These are phyloP conservation scores for Amyelois transitella DNA, from an alignment of 1,140 invertebrate genomes.

Conservation along the genomic window DNA sequence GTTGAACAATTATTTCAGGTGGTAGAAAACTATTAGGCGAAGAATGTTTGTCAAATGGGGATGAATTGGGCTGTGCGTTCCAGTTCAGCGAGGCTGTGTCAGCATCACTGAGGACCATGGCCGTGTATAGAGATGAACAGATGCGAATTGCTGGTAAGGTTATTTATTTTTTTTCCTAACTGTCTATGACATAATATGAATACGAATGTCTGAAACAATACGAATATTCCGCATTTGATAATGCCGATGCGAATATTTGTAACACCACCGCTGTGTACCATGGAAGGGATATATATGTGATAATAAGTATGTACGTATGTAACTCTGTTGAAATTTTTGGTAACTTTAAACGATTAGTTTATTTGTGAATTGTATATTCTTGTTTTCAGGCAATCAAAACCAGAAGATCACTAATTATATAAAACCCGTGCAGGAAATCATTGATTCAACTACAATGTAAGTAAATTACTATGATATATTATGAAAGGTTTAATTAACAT, in stretches of 20 bases:
- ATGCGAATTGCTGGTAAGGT: slow-evolving; percentile 32
- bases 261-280: no score
- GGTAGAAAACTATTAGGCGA: slow-evolving; percentile 54
- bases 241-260: no score
- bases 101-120: slow-evolving; percentile 51
- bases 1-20: slow-evolving; percentile 36
- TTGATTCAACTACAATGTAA: slow-evolving; percentile 38
- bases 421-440: slow-evolving; percentile 35
- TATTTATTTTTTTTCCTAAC: neutral
- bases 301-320: no score
- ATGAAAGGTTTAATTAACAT: no score
- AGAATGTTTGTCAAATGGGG: slow-evolving; percentile 34
- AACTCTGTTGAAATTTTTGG: no score
- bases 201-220: no score
- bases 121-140: slow-evolving; percentile 61
- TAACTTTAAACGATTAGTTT: no score
- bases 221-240: no score
- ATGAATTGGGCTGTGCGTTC: slow-evolving; percentile 50
- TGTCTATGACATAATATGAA: neutral
- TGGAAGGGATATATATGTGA: no score
- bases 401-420: slow-evolving; percentile 40
- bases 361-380: no score
- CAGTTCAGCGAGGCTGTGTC: slow-evolving; percentile 62
- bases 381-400: slow-evolving; percentile 38
- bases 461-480: no score